phyloP scores from a whole-genome alignment of 2,888 invertebrate species.

The Saturnia japonica region DNA sequence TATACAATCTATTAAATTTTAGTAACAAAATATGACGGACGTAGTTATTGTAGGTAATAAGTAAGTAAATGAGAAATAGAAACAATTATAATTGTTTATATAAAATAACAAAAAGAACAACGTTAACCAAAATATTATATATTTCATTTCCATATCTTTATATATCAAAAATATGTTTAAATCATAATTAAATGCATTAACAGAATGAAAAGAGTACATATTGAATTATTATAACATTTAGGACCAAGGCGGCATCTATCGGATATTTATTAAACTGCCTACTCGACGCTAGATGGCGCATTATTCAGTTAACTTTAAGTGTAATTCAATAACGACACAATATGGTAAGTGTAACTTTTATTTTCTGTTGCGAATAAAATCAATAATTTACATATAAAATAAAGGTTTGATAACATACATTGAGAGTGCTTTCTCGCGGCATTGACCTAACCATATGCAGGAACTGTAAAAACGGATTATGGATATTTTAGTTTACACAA shows the following conservation, averaged over 20 bases:
- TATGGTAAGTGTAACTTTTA: background rate
- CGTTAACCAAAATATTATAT: too few species aligned
- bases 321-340: background rate
- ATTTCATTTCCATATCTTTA: too few species aligned
- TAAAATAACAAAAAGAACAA: too few species aligned
- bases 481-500: constrained; percentile 1
- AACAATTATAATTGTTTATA: too few species aligned
- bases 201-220: constrained; percentile 8
- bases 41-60: too few species aligned
- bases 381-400: background rate
- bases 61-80: background rate
- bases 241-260: constrained; percentile 64
- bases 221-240: background rate
- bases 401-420: background rate
- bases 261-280: constrained; percentile 42
- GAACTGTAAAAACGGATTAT: background rate
- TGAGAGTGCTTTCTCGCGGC: background rate
- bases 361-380: constrained; percentile 1
- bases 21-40: too few species aligned
- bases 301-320: background rate
- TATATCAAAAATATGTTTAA: too few species aligned
- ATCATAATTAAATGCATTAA: too few species aligned
- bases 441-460: background rate
- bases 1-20: background rate
- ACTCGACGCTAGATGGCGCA: constrained; percentile 77